Evolutionary conservation across 2,888 invertebrate species (phyloP), one percentile per base, ranked within the genome.

Genomic region (Amphipyra berbera): DNA sequence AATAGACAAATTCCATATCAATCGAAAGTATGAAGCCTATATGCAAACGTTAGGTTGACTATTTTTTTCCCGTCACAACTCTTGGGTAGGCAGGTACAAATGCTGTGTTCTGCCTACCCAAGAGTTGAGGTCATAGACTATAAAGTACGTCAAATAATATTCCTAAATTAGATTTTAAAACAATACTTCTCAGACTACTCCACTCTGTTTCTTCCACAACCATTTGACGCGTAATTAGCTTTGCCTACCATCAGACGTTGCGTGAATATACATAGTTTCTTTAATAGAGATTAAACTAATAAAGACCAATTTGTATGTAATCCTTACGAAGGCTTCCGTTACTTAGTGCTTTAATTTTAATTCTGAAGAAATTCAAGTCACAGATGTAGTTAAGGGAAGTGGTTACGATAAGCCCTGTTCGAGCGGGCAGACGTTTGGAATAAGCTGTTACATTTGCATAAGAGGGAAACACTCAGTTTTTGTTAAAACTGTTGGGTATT

Each of bases 331-430:
- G 14, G 37, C 35, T 64, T 59, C 47, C 21, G 21, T 63, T 53
- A 41, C 37, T 57, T 47, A 57, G 30, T 37, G 47, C 46, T 66
- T 57, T 76, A 77, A 68, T 76, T 76, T 62, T 62, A 70, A 78
- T 78, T 14, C 62, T 58, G 45, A 66, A 70, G 65, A 62, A 71
- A 78, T 78, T 76, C 76, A 9, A 75, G 65, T 71, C 76, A 68
- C 71, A 74, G 59, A 71, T 63, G 71, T 66, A 61, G 71, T 76
- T 78, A 65, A 41, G 59, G 8, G 42, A 68, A 76, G 60, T 61
- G 68, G 62, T 71, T 14, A 21, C 15, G 78, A 71, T 78, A 68
- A 78, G 67, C 56, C 48, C 15, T 68, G 62, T 59, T 67, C 63
- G 45, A 69, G 65, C 13, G 50, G 40, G 41, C 64, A 76, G 75